phyloP scores from a whole-genome alignment of 2,888 invertebrate genomes.

The Idaea aversata region DNA sequence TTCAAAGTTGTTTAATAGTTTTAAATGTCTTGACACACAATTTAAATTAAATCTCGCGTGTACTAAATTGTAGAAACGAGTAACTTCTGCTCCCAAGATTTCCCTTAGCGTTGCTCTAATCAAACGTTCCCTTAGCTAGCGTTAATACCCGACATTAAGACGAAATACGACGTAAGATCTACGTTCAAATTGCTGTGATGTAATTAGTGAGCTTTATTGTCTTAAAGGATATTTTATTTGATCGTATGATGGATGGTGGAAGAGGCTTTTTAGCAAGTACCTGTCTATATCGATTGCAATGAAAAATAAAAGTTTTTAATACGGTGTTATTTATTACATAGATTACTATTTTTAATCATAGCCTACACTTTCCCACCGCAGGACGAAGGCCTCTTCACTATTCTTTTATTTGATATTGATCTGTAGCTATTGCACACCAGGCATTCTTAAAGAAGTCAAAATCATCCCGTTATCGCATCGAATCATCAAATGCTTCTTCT shows the following conservation, averaged over 20 bases:
- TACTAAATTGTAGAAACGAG: background rate
- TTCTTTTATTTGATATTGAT: no score
- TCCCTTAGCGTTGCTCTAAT: constrained; percentile 32
- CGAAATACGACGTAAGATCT: constrained; percentile 30
- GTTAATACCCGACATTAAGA: constrained; percentile 32
- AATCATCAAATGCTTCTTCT: no score
- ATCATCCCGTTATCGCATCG: no score
- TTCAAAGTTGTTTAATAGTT: background rate
- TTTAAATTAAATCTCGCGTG: background rate
- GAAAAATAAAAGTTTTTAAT: no score
- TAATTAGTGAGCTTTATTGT: constrained; percentile 30
- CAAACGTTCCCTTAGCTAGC: constrained; percentile 28
- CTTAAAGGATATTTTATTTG: constrained; percentile 22
- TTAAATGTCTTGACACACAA: background rate
- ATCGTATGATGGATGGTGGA: background rate
- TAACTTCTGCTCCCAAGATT: constrained; percentile 17
- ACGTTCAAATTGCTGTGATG: constrained; percentile 31
- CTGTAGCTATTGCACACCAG: no score
- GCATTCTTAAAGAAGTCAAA: no score
- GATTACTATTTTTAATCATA: no score
- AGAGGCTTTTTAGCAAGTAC: background rate
- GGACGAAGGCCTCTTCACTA: no score
- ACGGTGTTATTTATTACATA: no score
- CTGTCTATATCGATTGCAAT: no score
- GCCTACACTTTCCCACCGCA: no score